Evolutionary conservation across 2,888 invertebrate genomes (phyloP), one percentile per base, ranked within the genome.

Genomic region (Spisula solida): DNA sequence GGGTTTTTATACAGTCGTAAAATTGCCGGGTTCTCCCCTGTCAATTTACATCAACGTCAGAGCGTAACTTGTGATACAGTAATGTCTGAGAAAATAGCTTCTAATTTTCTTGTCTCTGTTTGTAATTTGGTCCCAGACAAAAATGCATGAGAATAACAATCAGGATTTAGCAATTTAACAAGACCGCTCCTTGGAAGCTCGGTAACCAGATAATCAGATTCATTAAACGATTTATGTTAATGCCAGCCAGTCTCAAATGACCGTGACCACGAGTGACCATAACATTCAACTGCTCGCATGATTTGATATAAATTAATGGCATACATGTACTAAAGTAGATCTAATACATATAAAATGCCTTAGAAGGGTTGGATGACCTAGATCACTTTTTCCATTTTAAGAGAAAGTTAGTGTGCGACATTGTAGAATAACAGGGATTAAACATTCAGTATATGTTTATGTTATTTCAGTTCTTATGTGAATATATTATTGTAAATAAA

Each of bases 21-120:
- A 90, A 87, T 92, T 91, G 79, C 87, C 85, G 82, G 31, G 75
- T 87, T 88, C 82, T 78, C 81, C 75, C 47, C 56, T 92, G 91
- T 90, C 92, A 91, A 48, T 78, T 80, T 81, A 60, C 51, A 90
- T 92, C 91, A 92, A 51, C 85, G 70, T 91, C 87, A 81, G 79
- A 75, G 66, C 88, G 86, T 89, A 87, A 89, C 84, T 81, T 79
- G 87, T 75, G 34, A 80, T 70, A 78, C 60, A 34, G 60, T n/a
- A 41, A 34, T 56, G 83, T 86, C 88, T 66, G 90, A 92, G 88
- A 90, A 87, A 82, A 85, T 79, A 81, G 34, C 79, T 83, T 82
- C 85, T 88, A 87, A 88, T 92, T 89, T 90, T 66, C 84, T 70
- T 83, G 92, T 89, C 92, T 88, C 92, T 85, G 87, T 29, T 66